These are phyloP conservation scores for Drosophila dunni DNA, from an alignment of 1,140 invertebrate species.

Conservation along the genomic window DNA sequence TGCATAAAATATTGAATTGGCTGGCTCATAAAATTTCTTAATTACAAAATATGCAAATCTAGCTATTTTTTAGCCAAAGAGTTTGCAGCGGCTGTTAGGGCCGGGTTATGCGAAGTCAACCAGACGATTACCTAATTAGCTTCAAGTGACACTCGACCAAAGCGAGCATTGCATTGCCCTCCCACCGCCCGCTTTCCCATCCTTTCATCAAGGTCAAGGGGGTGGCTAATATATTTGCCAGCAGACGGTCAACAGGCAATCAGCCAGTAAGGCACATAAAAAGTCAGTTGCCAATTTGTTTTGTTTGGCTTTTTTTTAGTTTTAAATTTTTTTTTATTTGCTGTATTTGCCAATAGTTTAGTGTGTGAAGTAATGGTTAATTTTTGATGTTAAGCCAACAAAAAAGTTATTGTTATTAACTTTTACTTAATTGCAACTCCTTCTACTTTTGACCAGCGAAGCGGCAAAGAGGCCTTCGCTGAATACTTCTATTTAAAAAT, in stretches of 20 bases:
- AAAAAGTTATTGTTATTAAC: slow-evolving; percentile 52
- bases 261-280: slow-evolving; percentile 9
- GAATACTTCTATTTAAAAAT: neutral
- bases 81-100: slow-evolving; percentile 2
- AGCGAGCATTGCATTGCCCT: slow-evolving; percentile 6
- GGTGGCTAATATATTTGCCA: slow-evolving; percentile 61
- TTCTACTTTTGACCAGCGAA: slow-evolving; percentile 34
- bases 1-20: too few relatives aligned
- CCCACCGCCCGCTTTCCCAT: slow-evolving; percentile 1
- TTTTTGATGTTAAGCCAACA: slow-evolving; percentile 64
- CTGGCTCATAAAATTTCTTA: slow-evolving; percentile 1
- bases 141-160: slow-evolving; percentile 21
- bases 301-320: too few relatives aligned
- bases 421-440: slow-evolving; percentile 46
- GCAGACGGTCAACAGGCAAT: slow-evolving; percentile 23
- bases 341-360: slow-evolving; percentile 58
- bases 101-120: slow-evolving; percentile 11
- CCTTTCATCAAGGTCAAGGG: slow-evolving; percentile 62
- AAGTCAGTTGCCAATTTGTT: slow-evolving; percentile 50
- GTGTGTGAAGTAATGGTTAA: slow-evolving; percentile 69
- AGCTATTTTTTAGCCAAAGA: slow-evolving; percentile 16
- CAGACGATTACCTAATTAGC: slow-evolving; percentile 39
- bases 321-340: too few relatives aligned
- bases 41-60: too few relatives aligned
- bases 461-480: slow-evolving; percentile 31